Conservation (phyloP, 2,888 invertebrate genomes). For the Orgyia antiqua region DNA sequence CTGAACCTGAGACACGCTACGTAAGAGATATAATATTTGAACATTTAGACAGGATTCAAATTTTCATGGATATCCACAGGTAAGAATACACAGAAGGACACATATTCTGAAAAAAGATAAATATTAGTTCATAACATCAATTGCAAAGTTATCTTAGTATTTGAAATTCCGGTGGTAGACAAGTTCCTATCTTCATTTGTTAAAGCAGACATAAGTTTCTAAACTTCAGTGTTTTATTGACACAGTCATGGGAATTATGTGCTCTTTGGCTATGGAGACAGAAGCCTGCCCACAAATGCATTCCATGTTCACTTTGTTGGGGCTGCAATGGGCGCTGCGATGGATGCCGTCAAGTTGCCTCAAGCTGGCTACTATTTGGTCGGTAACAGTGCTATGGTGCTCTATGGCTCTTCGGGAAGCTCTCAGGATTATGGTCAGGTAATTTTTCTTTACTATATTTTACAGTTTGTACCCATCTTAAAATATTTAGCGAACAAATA, state of each 20-base stretch:
- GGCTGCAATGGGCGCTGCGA: constrained; percentile 33
- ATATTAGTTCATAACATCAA: no score
- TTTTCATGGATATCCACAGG: constrained; percentile 82
- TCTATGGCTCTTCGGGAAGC: constrained; percentile 23
- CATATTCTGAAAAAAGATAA: no score
- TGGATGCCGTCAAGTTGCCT: constrained; percentile 32
- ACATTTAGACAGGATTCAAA: constrained; percentile 60
- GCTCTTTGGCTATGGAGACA: constrained; percentile 33
- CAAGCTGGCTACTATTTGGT: constrained; percentile 31
- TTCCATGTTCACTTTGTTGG: constrained; percentile 31
- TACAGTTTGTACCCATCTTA: no score
- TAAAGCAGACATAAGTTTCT: no score
- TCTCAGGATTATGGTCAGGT: constrained; percentile 17
- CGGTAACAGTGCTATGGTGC: constrained; percentile 32
- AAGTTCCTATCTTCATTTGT: no score
- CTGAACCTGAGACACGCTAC: constrained; percentile 79
- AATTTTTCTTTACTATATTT: no score
- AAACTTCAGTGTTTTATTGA: no score
- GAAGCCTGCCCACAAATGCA: constrained; percentile 56
- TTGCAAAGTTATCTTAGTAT: no score
- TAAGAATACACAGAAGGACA: no score
- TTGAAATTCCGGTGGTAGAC: no score
- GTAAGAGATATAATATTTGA: constrained; percentile 75
- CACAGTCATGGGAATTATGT: constrained; percentile 81
- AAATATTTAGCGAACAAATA: no score